These are phyloP conservation scores for Phalacrocorax carbo DNA, from an alignment of 2,113 vertebrate genomes.

Conservation along the genomic window DNA sequence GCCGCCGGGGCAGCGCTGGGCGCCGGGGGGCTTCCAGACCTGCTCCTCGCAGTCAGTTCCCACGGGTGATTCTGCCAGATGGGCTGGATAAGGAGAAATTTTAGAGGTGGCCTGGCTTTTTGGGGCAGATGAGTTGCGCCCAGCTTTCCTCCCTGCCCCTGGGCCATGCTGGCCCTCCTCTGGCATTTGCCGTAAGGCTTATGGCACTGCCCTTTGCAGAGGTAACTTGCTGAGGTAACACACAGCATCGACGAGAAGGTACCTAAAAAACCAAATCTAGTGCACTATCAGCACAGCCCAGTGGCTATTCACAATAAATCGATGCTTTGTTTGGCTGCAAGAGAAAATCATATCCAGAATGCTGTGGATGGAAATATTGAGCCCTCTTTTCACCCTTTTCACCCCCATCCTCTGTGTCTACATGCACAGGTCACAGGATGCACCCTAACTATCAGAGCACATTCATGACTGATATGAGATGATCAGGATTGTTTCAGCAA, in stretches of 20 bases:
- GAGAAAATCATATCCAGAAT: background rate
- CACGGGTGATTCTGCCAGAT: accelerated
- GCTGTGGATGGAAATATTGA: background rate
- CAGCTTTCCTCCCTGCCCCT: background rate
- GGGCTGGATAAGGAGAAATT: background rate
- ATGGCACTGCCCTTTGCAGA: background rate
- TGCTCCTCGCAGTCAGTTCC: background rate
- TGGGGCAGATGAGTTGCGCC: background rate
- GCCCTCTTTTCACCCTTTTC: background rate
- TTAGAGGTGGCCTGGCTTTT: background rate
- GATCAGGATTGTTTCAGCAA: background rate
- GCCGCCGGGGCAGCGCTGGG: background rate
- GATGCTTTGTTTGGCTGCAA: background rate
- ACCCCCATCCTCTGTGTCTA: background rate
- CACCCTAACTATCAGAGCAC: background rate
- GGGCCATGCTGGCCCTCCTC: background rate
- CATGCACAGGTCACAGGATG: accelerated
- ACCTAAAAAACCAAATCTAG: background rate
- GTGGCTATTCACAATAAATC: background rate
- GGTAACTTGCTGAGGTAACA: background rate
- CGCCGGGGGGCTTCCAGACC: background rate
- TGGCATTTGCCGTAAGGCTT: background rate
- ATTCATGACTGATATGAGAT: accelerated
- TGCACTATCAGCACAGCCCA: background rate
- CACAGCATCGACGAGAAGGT: background rate